Base-by-base conservation (phyloP, 2,888 invertebrate genomes). In the Iphiclides podalirius region DNA sequence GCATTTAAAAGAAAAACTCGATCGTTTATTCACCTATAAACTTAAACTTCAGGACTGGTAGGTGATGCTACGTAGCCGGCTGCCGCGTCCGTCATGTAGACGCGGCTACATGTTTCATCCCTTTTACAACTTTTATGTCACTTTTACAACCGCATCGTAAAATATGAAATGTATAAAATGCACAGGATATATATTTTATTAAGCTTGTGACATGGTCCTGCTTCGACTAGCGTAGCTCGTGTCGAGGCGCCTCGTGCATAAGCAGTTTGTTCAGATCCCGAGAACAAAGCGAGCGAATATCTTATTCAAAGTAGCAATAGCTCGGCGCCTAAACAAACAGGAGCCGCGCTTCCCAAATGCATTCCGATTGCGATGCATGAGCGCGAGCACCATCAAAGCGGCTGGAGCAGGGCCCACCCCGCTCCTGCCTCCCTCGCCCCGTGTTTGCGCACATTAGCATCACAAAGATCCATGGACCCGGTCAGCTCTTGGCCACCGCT, bases 301-400 rank as follows among this genome's bases (percentile, higher is more conserved):
- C 70, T 77, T 81, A 84, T 83, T 81, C 74, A 79, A 80, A 84
- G 80, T 76, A 75, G 82, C 83, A 79, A 81, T 81, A 80, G 69
- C 67, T 38, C 60, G 68, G 76, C 67, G 75, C 83, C 83, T 83
- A 78, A 80, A 76, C 75, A 75, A 83, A 84, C 79, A 82, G 35
- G 47, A 58, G 37, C 47, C 64, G 63, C 70, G 69, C 72, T 70
- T 68, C 72, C 72, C 66, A 67, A 70, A 72, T 67, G 78, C 74
- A 70, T 66, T 66, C 68, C 49, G 64, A 67, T 71, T 57, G 74
- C 73, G 66, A 73, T 70, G 65, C 44, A 34, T 34, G 50, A 49
- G 43, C 45, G 54, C 45, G 57, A 57, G 62, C 58, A 56, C 64
- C 53, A 49, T 11, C 48, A 55, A 31, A 44, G 42, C 53, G 52